A percentile compares a stretch with the other conserved stretches of the same genome.
Conservation (phyloP, 1,140 invertebrate genomes). For the Ceratoteleas bidentatus region DNA sequence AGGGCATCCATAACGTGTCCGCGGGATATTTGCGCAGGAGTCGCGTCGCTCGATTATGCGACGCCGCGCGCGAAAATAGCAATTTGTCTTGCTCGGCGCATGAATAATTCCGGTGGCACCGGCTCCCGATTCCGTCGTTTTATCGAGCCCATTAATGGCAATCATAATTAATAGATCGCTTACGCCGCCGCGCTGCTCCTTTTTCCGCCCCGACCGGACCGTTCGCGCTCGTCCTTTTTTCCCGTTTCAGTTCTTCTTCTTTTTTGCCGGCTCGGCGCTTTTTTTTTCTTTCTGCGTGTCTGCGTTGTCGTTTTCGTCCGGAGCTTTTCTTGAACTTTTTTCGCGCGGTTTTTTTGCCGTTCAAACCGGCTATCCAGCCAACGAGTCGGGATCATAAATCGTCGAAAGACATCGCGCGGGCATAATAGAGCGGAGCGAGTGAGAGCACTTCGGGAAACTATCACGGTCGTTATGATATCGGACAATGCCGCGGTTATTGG, state of each 20-base stretch:
- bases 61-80: slow-evolving; percentile 61
- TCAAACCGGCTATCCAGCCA: slow-evolving; percentile 54
- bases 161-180: slow-evolving; percentile 70
- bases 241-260: not conserved
- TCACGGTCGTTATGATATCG: slow-evolving; percentile 27
- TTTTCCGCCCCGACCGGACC: not conserved
- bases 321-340: slow-evolving; percentile 27
- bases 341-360: slow-evolving; percentile 16
- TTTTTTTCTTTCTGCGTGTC: slow-evolving; percentile 6
- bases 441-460: slow-evolving; percentile 22
- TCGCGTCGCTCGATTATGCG: slow-evolving; percentile 62
- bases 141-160: slow-evolving; percentile 68
- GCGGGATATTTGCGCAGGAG: slow-evolving; percentile 57
- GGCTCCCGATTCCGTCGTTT: slow-evolving; percentile 63
- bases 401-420: slow-evolving; percentile 53
- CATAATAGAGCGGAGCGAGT: slow-evolving; percentile 54
- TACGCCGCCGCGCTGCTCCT: slow-evolving; percentile 1
- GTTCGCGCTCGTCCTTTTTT: too few relatives aligned
- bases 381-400: slow-evolving; percentile 62
- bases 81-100: slow-evolving; percentile 62
- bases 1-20: slow-evolving; percentile 63
- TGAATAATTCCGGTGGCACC: slow-evolving; percentile 67
- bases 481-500: slow-evolving; percentile 19
- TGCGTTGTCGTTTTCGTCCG: not conserved
- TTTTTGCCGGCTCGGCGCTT: slow-evolving; percentile 26